Base-by-base conservation (phyloP, 2,797 vertebrate species). In the Tenualosa thibaudeaui region DNA sequence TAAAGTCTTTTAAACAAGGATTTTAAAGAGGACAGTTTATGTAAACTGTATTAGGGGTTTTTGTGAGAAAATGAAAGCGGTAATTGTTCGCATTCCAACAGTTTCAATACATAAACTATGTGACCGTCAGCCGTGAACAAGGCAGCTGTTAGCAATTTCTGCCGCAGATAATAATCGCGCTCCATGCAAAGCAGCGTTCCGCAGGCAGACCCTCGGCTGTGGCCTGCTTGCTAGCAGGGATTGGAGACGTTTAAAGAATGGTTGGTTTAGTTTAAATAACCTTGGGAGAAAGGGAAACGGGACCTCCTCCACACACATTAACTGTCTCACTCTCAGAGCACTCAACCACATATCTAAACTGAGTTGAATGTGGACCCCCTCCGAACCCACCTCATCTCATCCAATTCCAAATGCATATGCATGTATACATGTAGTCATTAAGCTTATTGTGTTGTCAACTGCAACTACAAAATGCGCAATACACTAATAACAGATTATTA, bases 81-180 rank as follows among this genome's bases (percentile, higher is more conserved):
- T 95, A 96, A 97, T 95, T 96, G 96, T 96, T 95, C 94, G 90
- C 96, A 97, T 98, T 97, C 96, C 96, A 96, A 95, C 95, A 91
- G 94, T 97, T 98, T 96, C 95, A 93, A 96, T 96, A 95, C 90
- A 96, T 96, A 97, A 98, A 97, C 96, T 96, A 90, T 92, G 88
- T 92, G 95, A 96, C 94, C 91, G 92, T 96, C 71, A 87, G 91
- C 95, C 94, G 90, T 92, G 95, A 97, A 96, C 90, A 93, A 93
- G 56, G 90, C 96, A 98, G 97, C 97, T 98, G 97, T 94, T 96
- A 97, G 95, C 96, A 97, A 97, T 98, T 97, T 97, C 90, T 94
- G 92, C 87, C 90, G 90, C 92, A 96, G 96, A 97, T 97, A 97
- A 97, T 97, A 96, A 97, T 97, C 95, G 94, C 93, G 91, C 93